Evolutionary conservation across 2,113 vertebrate genomes (phyloP).

Genomic region (Ancistrus triradiatus): DNA sequence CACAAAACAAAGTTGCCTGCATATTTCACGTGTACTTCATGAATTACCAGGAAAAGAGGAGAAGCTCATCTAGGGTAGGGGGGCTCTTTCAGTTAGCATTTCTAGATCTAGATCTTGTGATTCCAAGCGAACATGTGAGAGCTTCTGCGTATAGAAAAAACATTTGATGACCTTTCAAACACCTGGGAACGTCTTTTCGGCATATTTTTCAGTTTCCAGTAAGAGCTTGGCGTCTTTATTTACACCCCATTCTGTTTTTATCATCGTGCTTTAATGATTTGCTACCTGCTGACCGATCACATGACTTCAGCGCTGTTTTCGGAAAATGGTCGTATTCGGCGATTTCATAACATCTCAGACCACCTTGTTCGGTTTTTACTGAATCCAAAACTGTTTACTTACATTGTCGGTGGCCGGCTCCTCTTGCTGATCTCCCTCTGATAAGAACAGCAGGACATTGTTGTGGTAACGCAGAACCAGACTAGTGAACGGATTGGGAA

Average conservation of each 20-base stretch:
- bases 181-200: not conserved
- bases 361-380: slow-evolving; percentile 22
- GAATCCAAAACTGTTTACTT: slow-evolving; percentile 40
- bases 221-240: not conserved
- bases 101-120: no score
- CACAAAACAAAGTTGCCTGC: no score
- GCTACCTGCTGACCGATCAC: slow-evolving; percentile 41
- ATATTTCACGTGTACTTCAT: no score
- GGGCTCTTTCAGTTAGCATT: no score
- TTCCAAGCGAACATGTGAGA: no score
- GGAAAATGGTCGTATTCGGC: not conserved
- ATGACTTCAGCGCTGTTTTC: slow-evolving; percentile 36
- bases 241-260: not conserved
- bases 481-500: slow-evolving; percentile 39
- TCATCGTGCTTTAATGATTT: not conserved
- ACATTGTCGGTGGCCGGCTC: slow-evolving; percentile 23
- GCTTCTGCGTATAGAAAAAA: no score
- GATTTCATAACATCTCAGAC: slow-evolving; percentile 1
- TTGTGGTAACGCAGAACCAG: slow-evolving; percentile 13
- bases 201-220: not conserved
- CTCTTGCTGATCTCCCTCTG: slow-evolving; percentile 30
- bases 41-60: no score
- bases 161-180: no score
- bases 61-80: no score
- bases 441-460: slow-evolving; percentile 27